Conservation (phyloP, 2,888 invertebrate genomes). For the Chymomyza fuscimana region DNA sequence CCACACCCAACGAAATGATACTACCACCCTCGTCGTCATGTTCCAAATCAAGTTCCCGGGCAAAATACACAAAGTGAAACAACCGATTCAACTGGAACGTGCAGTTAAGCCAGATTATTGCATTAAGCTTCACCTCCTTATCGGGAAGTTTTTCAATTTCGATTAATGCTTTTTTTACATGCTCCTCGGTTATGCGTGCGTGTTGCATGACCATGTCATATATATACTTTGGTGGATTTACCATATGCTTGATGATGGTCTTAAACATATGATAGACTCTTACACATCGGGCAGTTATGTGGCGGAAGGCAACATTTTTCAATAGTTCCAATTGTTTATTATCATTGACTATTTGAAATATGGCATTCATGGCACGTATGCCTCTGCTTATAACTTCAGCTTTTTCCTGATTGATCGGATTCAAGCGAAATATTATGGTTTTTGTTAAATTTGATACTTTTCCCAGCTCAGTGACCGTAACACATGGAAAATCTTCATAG, state of each 20-base stretch:
- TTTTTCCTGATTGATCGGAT: constrained; percentile 5
- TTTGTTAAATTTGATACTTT: constrained; percentile 41
- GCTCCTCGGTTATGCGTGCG: constrained; percentile 10
- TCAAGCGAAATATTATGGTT: constrained; percentile 29
- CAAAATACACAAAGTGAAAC: constrained; percentile 3
- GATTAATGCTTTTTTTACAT: constrained; percentile 12
- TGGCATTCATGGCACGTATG: constrained; percentile 29
- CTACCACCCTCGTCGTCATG: background rate
- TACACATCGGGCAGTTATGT: constrained; percentile 32
- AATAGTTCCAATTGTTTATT: background rate
- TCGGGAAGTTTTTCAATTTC: background rate
- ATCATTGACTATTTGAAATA: constrained; percentile 13
- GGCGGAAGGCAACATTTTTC: constrained; percentile 14
- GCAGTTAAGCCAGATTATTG: constrained; percentile 38
- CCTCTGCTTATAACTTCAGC: background rate
- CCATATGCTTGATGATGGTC: background rate
- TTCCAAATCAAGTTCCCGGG: constrained; percentile 9
- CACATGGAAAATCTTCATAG: background rate
- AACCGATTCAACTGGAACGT: constrained; percentile 47
- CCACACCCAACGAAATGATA: background rate
- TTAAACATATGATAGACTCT: constrained; percentile 28
- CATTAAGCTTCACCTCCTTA: background rate
- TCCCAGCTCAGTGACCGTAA: constrained; percentile 11
- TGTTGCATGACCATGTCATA: constrained; percentile 12
- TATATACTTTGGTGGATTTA: constrained; percentile 36